Conservation (phyloP, 2,797 vertebrate species). For the Chaetodon trifasciatus region DNA sequence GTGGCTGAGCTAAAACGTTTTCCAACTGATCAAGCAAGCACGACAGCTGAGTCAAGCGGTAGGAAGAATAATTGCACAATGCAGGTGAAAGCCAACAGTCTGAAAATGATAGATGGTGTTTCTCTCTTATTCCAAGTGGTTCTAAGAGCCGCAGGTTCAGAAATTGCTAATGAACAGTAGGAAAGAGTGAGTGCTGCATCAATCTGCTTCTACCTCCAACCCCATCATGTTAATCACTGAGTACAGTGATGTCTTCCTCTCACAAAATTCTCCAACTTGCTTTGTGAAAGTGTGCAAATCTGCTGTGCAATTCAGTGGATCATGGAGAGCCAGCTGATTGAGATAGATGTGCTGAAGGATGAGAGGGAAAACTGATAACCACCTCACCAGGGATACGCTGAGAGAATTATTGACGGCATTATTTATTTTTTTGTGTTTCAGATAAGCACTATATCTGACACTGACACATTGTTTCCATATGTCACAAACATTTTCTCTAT, state of each 20-base stretch:
- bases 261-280: constrained; percentile 25
- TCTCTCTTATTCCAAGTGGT: constrained; percentile 56
- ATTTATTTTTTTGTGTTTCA: constrained; percentile 5
- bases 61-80: constrained; percentile 60
- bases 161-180: constrained; percentile 63
- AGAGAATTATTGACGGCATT: constrained; percentile 12
- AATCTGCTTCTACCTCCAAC: constrained; percentile 41
- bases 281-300: constrained; percentile 50
- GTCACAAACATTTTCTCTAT: constrained; percentile 5
- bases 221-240: constrained; percentile 60
- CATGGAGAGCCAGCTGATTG: constrained; percentile 27
- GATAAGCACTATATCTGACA: neutral
- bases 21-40: constrained; percentile 54
- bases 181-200: constrained; percentile 49
- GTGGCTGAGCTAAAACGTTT: constrained; percentile 45
- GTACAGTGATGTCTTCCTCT: constrained; percentile 53
- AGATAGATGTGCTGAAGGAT: constrained; percentile 53
- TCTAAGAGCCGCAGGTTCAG: constrained; percentile 54
- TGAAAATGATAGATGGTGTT: constrained; percentile 65
- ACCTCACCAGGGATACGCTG: constrained; percentile 10
- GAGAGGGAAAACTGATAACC: constrained; percentile 51
- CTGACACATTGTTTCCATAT: constrained; percentile 6
- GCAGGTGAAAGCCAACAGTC: constrained; percentile 58
- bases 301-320: constrained; percentile 38
- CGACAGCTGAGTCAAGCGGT: constrained; percentile 52